Base-by-base conservation (phyloP, 2,888 invertebrate species). In the Steromphala cineraria region DNA sequence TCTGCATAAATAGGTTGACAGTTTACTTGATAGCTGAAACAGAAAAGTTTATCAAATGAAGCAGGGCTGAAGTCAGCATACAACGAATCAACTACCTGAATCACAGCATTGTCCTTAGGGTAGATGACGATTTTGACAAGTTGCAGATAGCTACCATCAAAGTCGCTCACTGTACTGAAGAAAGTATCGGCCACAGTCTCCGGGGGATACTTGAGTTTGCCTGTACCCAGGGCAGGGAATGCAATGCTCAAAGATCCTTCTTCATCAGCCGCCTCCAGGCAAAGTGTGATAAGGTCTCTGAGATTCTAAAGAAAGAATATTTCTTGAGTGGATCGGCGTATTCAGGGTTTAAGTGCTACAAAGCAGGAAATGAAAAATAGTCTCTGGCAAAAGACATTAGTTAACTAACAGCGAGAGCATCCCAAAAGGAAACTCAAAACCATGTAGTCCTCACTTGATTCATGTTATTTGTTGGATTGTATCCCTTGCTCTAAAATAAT, bases 161-260 rank as follows among this genome's bases (percentile, higher is more conserved):
- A 62, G 28, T 28, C 62, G 10, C 24, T 15, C 24, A 62, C 31
- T 28, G 80, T 53, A 21, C 67, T 28, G 46, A 76, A 77, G 36
- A 80, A 52, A 52, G 52, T 21, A 17, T 31, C 31, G 10, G 76
- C 76, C 24, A 76, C 76, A 17, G 28, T 36, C 10, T 55, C 31
- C 13, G 76, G 55, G 15, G 76, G 76, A 21, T 76, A 76, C 28
- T 76, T 76, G 21, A 76, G 36, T 17, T 15, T 28, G 77, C 85
- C 85, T 79, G 85, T 84, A 53, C 85, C 85, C 15, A 85, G 75
- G 0, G 82, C 80, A 53, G 84, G 84, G 13, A 84, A 77, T 2
- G 82, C 84, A 21, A 84, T 75, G 17, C 79, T 79, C 3, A 53
- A 21, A 5, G 28, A 19, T 0, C 28, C 24, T 3, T 19, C 4